These are phyloP conservation scores for Drosophila hydei DNA, from an alignment of 1,140 invertebrate genomes.

Conservation along the genomic window DNA sequence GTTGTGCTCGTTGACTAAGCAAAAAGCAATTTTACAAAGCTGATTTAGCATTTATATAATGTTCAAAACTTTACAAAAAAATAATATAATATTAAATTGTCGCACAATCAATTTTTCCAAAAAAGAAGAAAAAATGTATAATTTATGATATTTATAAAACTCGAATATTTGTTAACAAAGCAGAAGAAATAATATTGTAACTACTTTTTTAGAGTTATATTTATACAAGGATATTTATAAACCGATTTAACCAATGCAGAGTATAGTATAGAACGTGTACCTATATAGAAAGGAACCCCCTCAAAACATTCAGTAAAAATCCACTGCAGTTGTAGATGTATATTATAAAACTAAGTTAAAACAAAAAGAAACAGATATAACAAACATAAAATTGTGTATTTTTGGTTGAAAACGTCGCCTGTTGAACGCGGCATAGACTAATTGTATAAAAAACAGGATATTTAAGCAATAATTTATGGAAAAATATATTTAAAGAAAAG, in stretches of 20 bases:
- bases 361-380: conserved; percentile 37
- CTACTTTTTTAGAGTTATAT: conserved; percentile 44
- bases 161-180: conserved; percentile 55
- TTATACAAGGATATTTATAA: conserved; percentile 25
- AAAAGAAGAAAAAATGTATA: conserved; percentile 37
- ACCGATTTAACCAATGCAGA: conserved; percentile 21
- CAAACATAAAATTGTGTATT: conserved; percentile 33
- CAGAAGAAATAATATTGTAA: conserved; percentile 13
- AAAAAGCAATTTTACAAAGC: conserved; percentile 61
- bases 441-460: conserved; percentile 70
- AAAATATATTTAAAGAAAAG: conserved; percentile 57
- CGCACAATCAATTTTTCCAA: conserved; percentile 69
- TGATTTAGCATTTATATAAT: conserved; percentile 67
- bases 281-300: conserved; percentile 28
- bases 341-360: conserved; percentile 17
- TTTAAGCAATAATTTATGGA: conserved; percentile 78
- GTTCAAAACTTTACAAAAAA: conserved; percentile 43
- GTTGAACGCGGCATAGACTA: conserved; percentile 57
- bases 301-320: conserved; percentile 12
- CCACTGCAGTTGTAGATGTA: conserved; percentile 30
- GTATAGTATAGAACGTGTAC: conserved; percentile 39
- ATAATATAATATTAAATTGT: conserved; percentile 51
- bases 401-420: conserved; percentile 42
- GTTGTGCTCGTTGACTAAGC: conserved; percentile 47
- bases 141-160: conserved; percentile 42